These are phyloP conservation scores for Achlya flavicornis DNA, from an alignment of 2,888 invertebrate genomes.

Conservation along the genomic window DNA sequence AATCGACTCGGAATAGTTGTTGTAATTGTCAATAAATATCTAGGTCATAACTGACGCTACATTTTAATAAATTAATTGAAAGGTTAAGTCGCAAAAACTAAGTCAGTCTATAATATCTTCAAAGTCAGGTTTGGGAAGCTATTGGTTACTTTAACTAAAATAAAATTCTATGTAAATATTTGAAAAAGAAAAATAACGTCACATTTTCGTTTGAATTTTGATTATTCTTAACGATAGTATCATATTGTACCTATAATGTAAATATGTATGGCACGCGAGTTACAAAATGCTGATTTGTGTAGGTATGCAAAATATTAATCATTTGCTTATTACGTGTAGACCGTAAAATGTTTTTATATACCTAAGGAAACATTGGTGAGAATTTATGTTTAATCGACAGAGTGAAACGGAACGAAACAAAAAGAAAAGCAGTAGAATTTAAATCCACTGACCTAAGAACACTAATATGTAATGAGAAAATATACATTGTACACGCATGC, in stretches of 20 bases:
- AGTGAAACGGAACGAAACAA: no score
- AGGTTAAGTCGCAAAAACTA: conserved; percentile 49
- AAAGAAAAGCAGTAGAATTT: not conserved
- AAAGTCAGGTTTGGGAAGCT: conserved; percentile 9
- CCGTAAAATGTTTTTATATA: not conserved
- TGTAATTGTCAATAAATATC: not conserved
- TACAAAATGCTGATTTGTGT: not conserved
- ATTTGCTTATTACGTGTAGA: not conserved
- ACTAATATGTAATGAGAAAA: not conserved
- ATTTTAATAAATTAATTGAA: conserved; percentile 22
- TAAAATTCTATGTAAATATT: not conserved
- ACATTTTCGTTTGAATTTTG: not conserved
- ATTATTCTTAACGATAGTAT: not conserved
- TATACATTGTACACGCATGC: not conserved
- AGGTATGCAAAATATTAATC: not conserved
- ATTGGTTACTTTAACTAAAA: not conserved
- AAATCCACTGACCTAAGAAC: no score
- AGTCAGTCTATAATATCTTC: conserved; percentile 53
- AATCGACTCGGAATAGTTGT: not conserved
- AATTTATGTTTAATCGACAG: not conserved
- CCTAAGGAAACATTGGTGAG: not conserved
- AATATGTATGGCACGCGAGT: not conserved
- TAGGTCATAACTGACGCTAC: conserved; percentile 9
- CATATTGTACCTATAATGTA: not conserved
- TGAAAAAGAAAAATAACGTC: not conserved